These are phyloP conservation scores for Falco naumanni DNA, from an alignment of 2,797 vertebrate species.

Conservation along the genomic window DNA sequence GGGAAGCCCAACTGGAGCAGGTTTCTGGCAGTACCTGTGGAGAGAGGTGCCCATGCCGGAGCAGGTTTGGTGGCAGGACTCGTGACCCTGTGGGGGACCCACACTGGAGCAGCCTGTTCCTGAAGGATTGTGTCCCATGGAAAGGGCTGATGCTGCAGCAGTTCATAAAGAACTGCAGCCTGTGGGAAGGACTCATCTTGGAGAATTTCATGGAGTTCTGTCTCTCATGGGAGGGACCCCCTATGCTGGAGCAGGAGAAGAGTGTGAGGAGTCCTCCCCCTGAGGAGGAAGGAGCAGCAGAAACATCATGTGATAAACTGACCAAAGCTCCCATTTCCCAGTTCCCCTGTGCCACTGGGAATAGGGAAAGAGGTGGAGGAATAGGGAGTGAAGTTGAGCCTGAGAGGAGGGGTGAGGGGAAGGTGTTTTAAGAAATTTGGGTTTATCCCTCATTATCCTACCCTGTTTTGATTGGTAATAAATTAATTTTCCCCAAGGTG, in stretches of 20 bases:
- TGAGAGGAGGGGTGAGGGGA: neutral
- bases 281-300: neutral
- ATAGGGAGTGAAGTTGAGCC: neutral
- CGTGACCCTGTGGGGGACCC: neutral
- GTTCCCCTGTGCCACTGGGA: neutral
- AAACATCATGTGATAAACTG: neutral
- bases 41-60: neutral
- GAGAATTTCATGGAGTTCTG: neutral
- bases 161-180: too few species aligned
- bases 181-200: too few species aligned
- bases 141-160: too few species aligned
- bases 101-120: neutral
- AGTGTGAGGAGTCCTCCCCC: neutral
- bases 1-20: neutral
- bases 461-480: neutral
- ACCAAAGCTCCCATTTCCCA: neutral
- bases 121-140: neutral
- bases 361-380: neutral
- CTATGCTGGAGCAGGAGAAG: neutral
- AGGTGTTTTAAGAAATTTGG: neutral
- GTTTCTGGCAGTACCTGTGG: neutral
- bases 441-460: neutral
- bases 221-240: neutral
- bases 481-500: neutral
- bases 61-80: neutral